These are phyloP conservation scores for Dipodomys merriami DNA, from an alignment of 2,113 vertebrate species.

Conservation along the genomic window DNA sequence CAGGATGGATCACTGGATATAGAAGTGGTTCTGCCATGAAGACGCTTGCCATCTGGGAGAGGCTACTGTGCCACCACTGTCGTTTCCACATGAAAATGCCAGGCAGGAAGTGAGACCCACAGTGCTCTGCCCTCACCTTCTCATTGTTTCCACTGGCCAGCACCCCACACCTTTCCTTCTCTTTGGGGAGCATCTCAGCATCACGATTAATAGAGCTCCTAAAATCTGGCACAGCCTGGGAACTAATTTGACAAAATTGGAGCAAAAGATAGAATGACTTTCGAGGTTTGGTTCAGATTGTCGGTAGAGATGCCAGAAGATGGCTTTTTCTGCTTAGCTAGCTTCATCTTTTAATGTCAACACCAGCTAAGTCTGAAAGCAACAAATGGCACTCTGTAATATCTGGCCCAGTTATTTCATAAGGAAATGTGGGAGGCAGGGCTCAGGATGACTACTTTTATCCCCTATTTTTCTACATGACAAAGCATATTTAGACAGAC, in stretches of 20 bases:
- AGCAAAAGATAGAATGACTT: slow-evolving; percentile 57
- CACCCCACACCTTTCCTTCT: background rate
- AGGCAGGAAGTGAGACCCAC: slow-evolving; percentile 30
- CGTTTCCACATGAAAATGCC: slow-evolving; percentile 62
- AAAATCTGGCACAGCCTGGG: background rate
- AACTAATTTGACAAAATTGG: slow-evolving; percentile 28
- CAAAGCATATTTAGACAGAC: slow-evolving; percentile 70
- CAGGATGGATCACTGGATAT: background rate
- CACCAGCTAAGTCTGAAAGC: slow-evolving; percentile 30
- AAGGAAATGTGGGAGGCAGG: slow-evolving; percentile 31
- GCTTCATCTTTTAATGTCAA: slow-evolving; percentile 58
- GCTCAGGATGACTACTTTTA: background rate
- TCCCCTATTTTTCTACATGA: background rate
- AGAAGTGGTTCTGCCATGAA: slow-evolving; percentile 29
- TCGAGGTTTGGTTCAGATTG: slow-evolving; percentile 74
- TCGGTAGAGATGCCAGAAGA: slow-evolving; percentile 65
- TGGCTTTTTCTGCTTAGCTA: background rate
- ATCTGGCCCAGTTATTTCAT: background rate
- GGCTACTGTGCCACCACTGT: slow-evolving; percentile 31
- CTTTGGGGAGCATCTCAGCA: rapidly evolving
- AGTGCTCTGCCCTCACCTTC: background rate
- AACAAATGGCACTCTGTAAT: background rate
- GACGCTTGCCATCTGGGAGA: slow-evolving; percentile 35
- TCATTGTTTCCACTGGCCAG: background rate
- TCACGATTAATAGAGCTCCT: slow-evolving; percentile 17